Evolutionary conservation across 2,113 vertebrate species (phyloP), one percentile per base, ranked within the genome.

Genomic region (Syrmaticus mikado): DNA sequence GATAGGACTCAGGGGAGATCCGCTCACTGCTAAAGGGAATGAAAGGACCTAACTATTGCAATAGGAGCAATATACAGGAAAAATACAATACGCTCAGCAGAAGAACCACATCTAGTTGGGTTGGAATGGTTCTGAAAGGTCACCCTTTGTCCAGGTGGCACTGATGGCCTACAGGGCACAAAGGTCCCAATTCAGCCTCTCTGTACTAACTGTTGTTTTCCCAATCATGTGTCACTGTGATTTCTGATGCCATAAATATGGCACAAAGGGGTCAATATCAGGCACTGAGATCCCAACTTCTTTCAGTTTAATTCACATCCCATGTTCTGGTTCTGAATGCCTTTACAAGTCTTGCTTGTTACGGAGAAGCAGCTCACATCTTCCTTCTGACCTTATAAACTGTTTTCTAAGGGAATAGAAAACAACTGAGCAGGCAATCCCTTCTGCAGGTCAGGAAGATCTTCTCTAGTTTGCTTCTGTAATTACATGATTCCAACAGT

Each of bases 141-240:
- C 38, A 38, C 76, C 27, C 20, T 34, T 53, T 22, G 6, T 7
- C 61, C 30, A 1, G 13, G 15, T 20, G 40, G 24, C 20, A 55
- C 7, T 21, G 41, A 38, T 7, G 4, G 55, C 17, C 13, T 15
- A 18, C 20, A 18, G 7, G 21, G 8, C 13, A 65, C 25, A 32
- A 6, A 38, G 22, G 11, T 19, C 27, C 25, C 0, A 6, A 24
- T 12, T 30, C 4, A 1, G 20, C 30, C 64, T 10, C 20, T 17
- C 30, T 9, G 12, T 3, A 34, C 61, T 32, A 36, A 14, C 20
- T 34, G 18, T 11, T 13, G 46, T 32, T 62, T 53, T 30, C 30
- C 22, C 34, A 68, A 8, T 11, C 18, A 20, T 28, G 32, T 18
- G 46, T 11, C 30, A 13, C 45, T 4, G 10, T 0, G 0, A 1